Conservation (phyloP, 2,113 vertebrate species). For the Dipodomys ordii region DNA sequence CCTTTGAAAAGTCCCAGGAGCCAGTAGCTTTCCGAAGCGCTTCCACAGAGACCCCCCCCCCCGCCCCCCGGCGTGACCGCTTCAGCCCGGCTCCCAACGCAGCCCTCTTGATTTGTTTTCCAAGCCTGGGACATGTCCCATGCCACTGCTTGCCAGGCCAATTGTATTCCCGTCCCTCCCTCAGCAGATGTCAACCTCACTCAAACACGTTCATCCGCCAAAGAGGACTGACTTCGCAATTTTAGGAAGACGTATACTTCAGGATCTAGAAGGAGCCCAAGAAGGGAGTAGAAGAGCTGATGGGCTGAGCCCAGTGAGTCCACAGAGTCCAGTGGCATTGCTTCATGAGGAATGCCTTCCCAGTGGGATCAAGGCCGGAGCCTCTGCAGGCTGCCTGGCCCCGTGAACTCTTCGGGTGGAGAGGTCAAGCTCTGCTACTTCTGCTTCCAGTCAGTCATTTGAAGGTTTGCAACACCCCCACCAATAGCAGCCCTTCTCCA, state of each 20-base stretch:
- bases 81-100: neutral
- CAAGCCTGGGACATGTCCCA: constrained; percentile 33
- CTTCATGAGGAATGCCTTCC: constrained; percentile 77
- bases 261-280: constrained; percentile 64
- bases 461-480: constrained; percentile 76
- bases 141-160: constrained; percentile 47
- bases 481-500: constrained; percentile 63
- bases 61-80: too few relatives aligned
- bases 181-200: constrained; percentile 54
- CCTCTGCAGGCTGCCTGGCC: constrained; percentile 59
- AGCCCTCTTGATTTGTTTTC: neutral
- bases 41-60: neutral
- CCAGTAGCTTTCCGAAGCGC: neutral
- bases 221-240: constrained; percentile 64
- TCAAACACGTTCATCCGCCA: constrained; percentile 57
- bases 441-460: constrained; percentile 78
- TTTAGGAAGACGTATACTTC: constrained; percentile 70
- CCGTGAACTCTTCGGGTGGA: constrained; percentile 70
- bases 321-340: constrained; percentile 23
- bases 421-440: constrained; percentile 61
- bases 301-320: neutral
- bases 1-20: neutral
- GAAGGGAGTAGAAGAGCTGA: constrained; percentile 47
- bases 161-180: constrained; percentile 41
- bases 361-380: constrained; percentile 49